Evolutionary conservation across 2,797 vertebrate genomes (phyloP).

Genomic region (Atherinosoma microstoma): DNA sequence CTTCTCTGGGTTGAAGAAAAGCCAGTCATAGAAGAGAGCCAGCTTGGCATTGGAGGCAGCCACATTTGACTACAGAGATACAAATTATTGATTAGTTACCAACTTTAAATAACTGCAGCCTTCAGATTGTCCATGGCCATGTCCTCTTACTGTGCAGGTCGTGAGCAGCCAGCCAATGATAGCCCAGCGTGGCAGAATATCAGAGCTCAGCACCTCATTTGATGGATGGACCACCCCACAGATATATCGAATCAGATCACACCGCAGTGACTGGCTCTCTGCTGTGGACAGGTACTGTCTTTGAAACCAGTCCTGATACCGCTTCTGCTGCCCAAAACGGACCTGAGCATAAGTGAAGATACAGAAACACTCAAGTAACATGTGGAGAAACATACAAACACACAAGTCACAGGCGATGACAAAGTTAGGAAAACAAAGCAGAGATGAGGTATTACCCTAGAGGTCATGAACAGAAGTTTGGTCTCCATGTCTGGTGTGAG

Average conservation of each 20-base stretch:
- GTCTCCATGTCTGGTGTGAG: conserved; percentile 98
- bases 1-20: conserved; percentile 97
- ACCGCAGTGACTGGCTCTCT: conserved; percentile 95
- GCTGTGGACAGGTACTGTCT: conserved; percentile 94
- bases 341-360: conserved; percentile 79
- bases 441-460: conserved; percentile 81
- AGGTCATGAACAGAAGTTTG: conserved; percentile 98
- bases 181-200: conserved; percentile 96
- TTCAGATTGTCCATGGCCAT: background rate
- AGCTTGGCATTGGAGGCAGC: conserved; percentile 97
- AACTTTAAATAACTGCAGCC: background rate
- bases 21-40: conserved; percentile 97
- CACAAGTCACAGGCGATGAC: background rate
- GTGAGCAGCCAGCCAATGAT: conserved; percentile 98
- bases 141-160: conserved; percentile 91
- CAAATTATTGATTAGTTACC: background rate
- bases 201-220: conserved; percentile 96
- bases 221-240: conserved; percentile 96
- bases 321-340: conserved; percentile 95
- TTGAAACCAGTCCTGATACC: conserved; percentile 99
- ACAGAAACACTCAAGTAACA: background rate
- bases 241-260: conserved; percentile 97
- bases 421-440: background rate
- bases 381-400: background rate
- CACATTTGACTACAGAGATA: conserved; percentile 89